phyloP scores from a whole-genome alignment of 2,888 invertebrate species.

The Antheraea yamamai region DNA sequence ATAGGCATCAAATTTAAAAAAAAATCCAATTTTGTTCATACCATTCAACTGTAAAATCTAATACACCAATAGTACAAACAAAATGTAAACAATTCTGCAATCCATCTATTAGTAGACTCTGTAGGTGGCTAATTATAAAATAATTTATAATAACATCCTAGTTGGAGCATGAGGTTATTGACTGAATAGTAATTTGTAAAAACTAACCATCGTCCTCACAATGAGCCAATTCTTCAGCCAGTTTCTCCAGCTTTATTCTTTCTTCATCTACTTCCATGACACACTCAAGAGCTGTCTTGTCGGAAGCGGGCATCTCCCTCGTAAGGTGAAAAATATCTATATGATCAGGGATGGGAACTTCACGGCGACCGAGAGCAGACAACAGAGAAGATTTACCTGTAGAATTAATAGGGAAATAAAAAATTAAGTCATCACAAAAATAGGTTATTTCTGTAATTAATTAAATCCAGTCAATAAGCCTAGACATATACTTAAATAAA shows the following conservation, averaged over 20 bases:
- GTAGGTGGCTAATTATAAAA: not conserved
- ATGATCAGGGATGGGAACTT: constrained; percentile 97
- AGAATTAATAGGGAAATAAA: not conserved
- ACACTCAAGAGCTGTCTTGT: constrained; percentile 96
- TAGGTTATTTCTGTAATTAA: not conserved
- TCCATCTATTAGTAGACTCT: not conserved
- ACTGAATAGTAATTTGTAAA: not conserved
- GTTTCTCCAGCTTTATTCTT: constrained; percentile 92
- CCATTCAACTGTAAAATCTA: not conserved
- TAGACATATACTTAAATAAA: too few relatives aligned
- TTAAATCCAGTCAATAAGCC: too few relatives aligned
- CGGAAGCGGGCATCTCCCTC: constrained; percentile 98
- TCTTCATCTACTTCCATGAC: constrained; percentile 99
- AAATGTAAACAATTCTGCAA: constrained; percentile 1
- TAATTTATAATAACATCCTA: not conserved
- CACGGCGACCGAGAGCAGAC: constrained; percentile 94
- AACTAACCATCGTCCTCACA: constrained; percentile 91
- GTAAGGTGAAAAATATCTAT: constrained; percentile 99
- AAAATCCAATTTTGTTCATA: not conserved
- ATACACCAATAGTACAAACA: not conserved
- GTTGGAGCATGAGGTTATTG: not conserved
- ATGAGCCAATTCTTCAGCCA: constrained; percentile 94
- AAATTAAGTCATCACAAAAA: not conserved
- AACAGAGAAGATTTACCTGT: constrained; percentile 96
- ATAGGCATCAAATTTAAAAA: too few relatives aligned